Conservation (phyloP, 2,113 vertebrate genomes). For the Marcusenius ussheri region DNA sequence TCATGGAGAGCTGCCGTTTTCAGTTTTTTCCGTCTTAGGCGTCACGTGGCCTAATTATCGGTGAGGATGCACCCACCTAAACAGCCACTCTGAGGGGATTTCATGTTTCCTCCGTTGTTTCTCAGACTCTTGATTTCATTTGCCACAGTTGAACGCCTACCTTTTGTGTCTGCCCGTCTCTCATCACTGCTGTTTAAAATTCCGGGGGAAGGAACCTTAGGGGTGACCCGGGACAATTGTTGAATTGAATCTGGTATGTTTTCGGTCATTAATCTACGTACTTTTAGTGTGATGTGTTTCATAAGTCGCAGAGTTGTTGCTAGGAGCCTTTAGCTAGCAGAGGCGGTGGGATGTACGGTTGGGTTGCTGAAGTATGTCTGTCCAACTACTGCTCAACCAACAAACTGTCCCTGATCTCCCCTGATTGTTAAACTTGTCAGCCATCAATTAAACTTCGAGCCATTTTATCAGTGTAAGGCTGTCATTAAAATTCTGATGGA, state of each 20-base stretch:
- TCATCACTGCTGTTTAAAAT: neutral
- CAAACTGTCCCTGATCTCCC: neutral
- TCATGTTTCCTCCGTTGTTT: neutral
- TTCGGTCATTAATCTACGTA: neutral
- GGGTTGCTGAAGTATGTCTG: neutral
- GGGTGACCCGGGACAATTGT: neutral
- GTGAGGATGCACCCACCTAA: neutral
- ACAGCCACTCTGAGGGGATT: neutral
- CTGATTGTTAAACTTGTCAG: neutral
- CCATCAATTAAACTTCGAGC: neutral
- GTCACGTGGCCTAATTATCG: slow-evolving; percentile 20
- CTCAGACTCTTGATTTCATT: neutral
- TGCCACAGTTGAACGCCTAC: neutral
- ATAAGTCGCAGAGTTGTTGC: neutral
- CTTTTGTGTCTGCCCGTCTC: neutral
- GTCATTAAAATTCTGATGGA: neutral
- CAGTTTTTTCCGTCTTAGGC: neutral
- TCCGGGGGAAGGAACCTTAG: neutral
- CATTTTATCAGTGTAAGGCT: neutral
- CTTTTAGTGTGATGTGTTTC: neutral
- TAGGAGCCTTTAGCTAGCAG: neutral
- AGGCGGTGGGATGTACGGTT: neutral
- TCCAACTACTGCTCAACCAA: neutral
- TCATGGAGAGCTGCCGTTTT: slow-evolving; percentile 29
- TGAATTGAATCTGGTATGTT: neutral